Evolutionary conservation across 2,113 vertebrate species (phyloP), one percentile per base, ranked within the genome.

Genomic region (Boleophthalmus pectinirostris): DNA sequence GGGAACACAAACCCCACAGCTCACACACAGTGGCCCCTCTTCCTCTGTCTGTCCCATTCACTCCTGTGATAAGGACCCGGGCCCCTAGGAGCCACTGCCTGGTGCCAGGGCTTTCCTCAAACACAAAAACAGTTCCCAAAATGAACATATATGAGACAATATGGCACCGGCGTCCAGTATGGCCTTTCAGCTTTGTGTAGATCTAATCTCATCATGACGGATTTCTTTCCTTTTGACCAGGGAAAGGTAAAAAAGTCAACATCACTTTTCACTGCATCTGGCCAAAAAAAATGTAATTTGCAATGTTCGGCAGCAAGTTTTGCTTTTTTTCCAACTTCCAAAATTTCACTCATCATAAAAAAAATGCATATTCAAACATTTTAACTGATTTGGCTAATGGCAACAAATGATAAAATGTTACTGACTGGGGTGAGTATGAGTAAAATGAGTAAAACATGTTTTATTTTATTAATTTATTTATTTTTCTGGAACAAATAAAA

Each of bases 1-100:
- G 76, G 82, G 88, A 93, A 84, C 92, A 92, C 89, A 91, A 90
- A 90, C 85, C 74, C 80, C 78, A 87, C 49, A 47, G 43, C 51
- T 66, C 72, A 70, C 70, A 80, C 85, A 85, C 84, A 89, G 85
- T 67, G 51, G 82, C 81, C 58, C 71, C 73, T 66, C 75, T 64
- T 65, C 63, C 75, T 60, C 76, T 66, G 82, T 82, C 82, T 77
- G 56, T 74, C 78, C 84, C 69, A 68, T 86, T 83, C 87, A 85
- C 83, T 82, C 85, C 73, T 82, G 72, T 87, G 88, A 93, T 92
- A 93, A 93, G 61, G 90, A 74, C 74, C 64, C 54, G 77, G 70
- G 86, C 87, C 88, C 86, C 86, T 23, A 2, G 78, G 87, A 89
- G 81, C 82, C 82, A 81, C 68, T 29, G 68, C 78, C 82, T 79